phyloP scores from a whole-genome alignment of 1,140 invertebrate genomes.

The Laupala kohalensis region DNA sequence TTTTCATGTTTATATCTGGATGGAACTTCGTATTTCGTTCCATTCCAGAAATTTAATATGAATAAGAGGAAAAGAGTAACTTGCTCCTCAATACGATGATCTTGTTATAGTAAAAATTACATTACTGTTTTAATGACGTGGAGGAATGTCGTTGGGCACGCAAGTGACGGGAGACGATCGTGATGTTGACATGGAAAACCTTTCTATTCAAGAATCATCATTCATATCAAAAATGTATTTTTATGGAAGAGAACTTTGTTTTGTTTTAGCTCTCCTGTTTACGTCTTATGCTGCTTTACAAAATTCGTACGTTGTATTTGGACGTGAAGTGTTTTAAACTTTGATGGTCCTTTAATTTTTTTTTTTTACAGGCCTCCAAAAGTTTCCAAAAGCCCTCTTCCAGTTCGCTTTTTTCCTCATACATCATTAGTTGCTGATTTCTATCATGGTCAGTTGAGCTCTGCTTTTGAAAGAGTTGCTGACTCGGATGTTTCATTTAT shows the following conservation, averaged over 20 bases:
- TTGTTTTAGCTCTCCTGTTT: constrained; percentile 29
- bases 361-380: constrained; percentile 45
- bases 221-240: constrained; percentile 28
- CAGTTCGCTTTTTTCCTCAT: constrained; percentile 52
- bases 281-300: constrained; percentile 33
- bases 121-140: constrained; percentile 15
- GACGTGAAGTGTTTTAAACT: neutral
- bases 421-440: constrained; percentile 52
- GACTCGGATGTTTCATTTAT: constrained; percentile 58
- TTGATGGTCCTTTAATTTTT: constrained; percentile 15
- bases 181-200: constrained; percentile 3
- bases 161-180: constrained; percentile 6
- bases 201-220: neutral
- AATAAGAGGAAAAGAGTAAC: neutral
- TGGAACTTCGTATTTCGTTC: neutral
- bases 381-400: constrained; percentile 45
- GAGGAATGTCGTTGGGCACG: constrained; percentile 12
- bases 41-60: neutral
- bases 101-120: too few species aligned
- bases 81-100: too few species aligned
- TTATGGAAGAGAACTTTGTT: constrained; percentile 29
- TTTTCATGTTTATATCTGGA: too few species aligned
- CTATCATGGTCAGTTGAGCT: constrained; percentile 52
- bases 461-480: constrained; percentile 42
- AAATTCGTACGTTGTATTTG: constrained; percentile 28